A percentile compares a stretch with the other conserved stretches of the same genome.
Evolutionary conservation across 1,140 invertebrate genomes (phyloP).

Genomic region (Caligus rogercresseyi): DNA sequence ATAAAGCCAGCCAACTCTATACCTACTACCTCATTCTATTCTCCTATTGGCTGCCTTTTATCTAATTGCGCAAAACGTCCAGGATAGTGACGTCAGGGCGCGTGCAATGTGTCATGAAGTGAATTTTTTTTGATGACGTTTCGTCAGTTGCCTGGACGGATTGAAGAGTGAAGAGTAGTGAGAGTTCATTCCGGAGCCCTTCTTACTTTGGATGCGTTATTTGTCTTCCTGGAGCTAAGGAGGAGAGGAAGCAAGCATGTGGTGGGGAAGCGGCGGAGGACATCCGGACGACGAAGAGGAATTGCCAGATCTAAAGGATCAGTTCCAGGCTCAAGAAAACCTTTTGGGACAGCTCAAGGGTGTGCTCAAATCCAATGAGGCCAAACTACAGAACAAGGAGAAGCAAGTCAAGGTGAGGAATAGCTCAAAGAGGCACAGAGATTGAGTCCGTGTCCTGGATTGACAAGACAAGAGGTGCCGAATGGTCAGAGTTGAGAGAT

Average conservation of each 20-base stretch:
- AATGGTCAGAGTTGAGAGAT: too few relatives aligned
- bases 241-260: neutral
- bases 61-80: neutral
- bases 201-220: too few relatives aligned
- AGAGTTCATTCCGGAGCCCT: too few relatives aligned
- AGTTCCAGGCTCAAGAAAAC: slow-evolving; percentile 1
- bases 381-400: slow-evolving; percentile 7
- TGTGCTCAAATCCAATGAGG: slow-evolving; percentile 13
- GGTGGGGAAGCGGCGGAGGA: neutral
- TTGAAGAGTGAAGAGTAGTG: too few relatives aligned
- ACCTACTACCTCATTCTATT: too few relatives aligned
- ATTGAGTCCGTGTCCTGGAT: too few relatives aligned
- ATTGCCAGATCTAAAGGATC: neutral
- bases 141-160: neutral
- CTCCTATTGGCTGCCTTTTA: too few relatives aligned
- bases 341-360: slow-evolving; percentile 18
- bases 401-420: slow-evolving; percentile 7
- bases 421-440: too few relatives aligned
- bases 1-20: too few relatives aligned
- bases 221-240: too few relatives aligned
- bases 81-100: neutral
- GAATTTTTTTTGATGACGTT: neutral
- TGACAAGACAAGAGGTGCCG: too few relatives aligned
- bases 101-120: neutral
- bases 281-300: neutral